Base-by-base conservation (phyloP, 2,797 vertebrate species). In the Atherinosoma microstoma region DNA sequence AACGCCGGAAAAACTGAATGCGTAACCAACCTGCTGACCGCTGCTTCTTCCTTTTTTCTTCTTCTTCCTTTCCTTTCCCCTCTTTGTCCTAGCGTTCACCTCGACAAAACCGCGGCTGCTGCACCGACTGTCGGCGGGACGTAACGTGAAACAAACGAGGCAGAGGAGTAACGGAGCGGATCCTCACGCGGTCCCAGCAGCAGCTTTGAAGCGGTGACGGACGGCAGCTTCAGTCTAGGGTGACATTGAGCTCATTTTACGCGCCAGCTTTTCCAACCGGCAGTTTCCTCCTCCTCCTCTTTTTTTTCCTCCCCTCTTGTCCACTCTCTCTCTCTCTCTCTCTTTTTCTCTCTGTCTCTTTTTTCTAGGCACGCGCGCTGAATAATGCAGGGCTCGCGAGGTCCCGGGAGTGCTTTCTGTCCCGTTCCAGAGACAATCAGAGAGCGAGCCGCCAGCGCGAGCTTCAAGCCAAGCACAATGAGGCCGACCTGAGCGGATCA, bases 371-470 rank as follows among this genome's bases (percentile, higher is more conserved):
- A 89, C 90, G 88, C 87, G 85, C 47, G 66, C 87, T 95, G 93
- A 95, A 95, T 95, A 95, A 95, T 95, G 93, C 94, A 95, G 92
- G 84, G 83, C 87, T 86, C 82, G 88, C 80, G 88, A 87, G 87
- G 90, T 92, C 90, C 91, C 87, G 77, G 90, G 87, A 93, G 89
- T 86, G 89, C 84, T 84, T 95, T 95, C 94, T 93, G 91, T 92
- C 89, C 84, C 79, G 87, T 94, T 94, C 93, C 85, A 92, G 89
- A 87, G 91, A 89, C 91, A 90, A 92, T 91, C 91, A 83, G 85
- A 89, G 92, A 75, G 80, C 76, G 80, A 90, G 85, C 78, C 61
- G 78, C 70, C 78, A 80, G 89, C 73, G 75, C 79, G 78, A 82
- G 89, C 78, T 36, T 57, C 75, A n/a, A 80, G 59, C 64, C 65